Base-by-base conservation (phyloP, 2,113 vertebrate species). In the Daboia siamensis region DNA sequence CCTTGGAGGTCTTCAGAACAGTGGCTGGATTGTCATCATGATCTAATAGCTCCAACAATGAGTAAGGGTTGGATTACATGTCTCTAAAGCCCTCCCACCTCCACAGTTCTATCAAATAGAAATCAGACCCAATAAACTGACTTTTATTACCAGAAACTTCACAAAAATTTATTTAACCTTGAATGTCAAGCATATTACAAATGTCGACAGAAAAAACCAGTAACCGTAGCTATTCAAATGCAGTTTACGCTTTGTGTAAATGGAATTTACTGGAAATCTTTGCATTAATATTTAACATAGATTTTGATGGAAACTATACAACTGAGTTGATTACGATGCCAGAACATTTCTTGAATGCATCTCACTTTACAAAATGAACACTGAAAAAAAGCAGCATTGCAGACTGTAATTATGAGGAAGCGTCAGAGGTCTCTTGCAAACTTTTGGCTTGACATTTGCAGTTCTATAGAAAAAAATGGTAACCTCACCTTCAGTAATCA, bases 131-230 rank as follows among this genome's bases (percentile, higher is more conserved):
- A 80, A 44, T 48, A 92, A 74, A 84, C 86, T 23, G 1, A 56
- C 15, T 64, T 86, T 90, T 90, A 93, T 55, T 80, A 80, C 11
- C 86, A 94, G 92, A 24, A 94, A 17, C 57, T 93, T 86, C 95
- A 59, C 95, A 96, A 90, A 95, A 96, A 88, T 97, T 97, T 97
- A 97, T 97, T 98, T 95, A 93, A 96, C 95, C 96, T 96, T 95
- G 95, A 97, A 96, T 95, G 94, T 97, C 93, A 97, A 97, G 93
- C 95, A 95, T 94, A 93, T 95, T 92, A 94, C 89, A 96, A 89
- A 95, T 46, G 91, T 95, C 93, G 95, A 96, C 54, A 93, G 64
- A 91, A 96, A 96, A 92, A 94, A 93, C 69, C 94, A 95, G 80
- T 56, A 94, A 86, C 46, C 93, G 96, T 92, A 94, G 90, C 93